These are phyloP conservation scores for Tupaia chinensis DNA, from an alignment of 2,113 vertebrate species.

Conservation along the genomic window DNA sequence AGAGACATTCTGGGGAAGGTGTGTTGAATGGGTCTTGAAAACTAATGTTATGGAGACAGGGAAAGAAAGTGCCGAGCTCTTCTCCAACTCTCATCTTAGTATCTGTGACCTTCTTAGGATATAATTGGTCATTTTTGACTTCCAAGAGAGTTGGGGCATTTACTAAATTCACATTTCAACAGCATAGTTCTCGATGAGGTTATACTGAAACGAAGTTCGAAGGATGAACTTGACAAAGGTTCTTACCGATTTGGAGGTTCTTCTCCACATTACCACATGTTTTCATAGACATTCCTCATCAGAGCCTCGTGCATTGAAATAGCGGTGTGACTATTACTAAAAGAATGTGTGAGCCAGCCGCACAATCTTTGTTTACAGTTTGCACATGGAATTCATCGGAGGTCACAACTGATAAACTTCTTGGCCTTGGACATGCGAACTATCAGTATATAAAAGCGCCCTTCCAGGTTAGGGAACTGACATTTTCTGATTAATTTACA, in stretches of 20 bases:
- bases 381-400: not conserved
- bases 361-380: conserved; percentile 33
- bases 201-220: not conserved
- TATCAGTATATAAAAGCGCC: not conserved
- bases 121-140: not conserved
- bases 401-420: not conserved
- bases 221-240: not conserved
- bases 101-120: not conserved
- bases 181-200: not conserved
- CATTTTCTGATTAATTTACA: not conserved
- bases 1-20: not conserved
- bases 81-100: not conserved
- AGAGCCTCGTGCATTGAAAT: not conserved
- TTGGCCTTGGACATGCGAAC: not conserved
- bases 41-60: not conserved
- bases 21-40: not conserved
- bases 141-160: not conserved
- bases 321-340: not conserved
- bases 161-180: not conserved
- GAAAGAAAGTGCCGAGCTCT: not conserved
- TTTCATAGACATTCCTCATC: not conserved
- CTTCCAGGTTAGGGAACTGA: not conserved
- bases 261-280: not conserved
- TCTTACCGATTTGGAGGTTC: not conserved
- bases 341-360: not conserved